Evolutionary conservation across 2,888 invertebrate species (phyloP), one percentile per base, ranked within the genome.

Genomic region (Athetis lepigone): DNA sequence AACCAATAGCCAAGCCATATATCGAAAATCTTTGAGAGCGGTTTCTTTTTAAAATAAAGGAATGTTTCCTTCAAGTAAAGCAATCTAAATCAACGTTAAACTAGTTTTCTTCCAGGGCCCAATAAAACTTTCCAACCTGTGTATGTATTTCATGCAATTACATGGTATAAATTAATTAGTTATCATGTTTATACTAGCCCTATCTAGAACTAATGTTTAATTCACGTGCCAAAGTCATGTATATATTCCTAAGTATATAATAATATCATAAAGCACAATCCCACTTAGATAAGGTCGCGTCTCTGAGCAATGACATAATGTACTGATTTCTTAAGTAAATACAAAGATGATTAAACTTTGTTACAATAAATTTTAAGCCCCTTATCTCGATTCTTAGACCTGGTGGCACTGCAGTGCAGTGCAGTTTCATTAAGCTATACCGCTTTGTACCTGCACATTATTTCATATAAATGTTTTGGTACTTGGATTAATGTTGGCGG

Each of bases 391-490:
- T 42, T 57, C 37, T 58, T 51, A 75, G 71, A 72, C 70, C 58
- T 58, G 6, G 58, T 63, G 70, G 70, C 63, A 70, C 62, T 70
- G n/a, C n/a, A n/a, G n/a, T 46, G 75, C 71, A 71, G 57, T 72
- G 71, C 71, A 63, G 76, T 39, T 70, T 43, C 36, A 63, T 60
- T 47, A 55, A 55, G 51, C 13, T 29, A 2, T 25, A 43, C 11
- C n/a, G 43, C n/a, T 9, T 37, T 23, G 25, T 43, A 42, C 27
- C 47, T 19, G 47, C 8, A 49, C 8, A 45, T 65, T 33, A 49
- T 37, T 29, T 37, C 19, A 25, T 70, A 42, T 56, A 66, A 49
- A 43, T 13, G 2, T 43, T 23, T 49, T 27, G 6, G 19, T 25
- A 43, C 43, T 60, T 45, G 33, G 21, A 39, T 47, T 58, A 27